Evolutionary conservation across 2,888 invertebrate genomes (phyloP).

Genomic region (Calephelis perditalis): DNA sequence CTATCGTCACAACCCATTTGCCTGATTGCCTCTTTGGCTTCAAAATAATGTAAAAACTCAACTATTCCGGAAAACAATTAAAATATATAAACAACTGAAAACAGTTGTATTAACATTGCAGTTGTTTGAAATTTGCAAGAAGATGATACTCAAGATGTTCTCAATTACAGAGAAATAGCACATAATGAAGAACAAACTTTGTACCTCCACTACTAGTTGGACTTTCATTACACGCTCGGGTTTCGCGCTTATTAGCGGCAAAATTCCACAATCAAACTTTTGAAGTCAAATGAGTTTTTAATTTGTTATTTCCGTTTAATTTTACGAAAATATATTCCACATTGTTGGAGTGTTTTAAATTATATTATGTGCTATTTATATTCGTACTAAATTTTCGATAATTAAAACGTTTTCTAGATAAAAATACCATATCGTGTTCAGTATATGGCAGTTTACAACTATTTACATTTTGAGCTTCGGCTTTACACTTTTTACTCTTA

Average conservation of each 20-base stretch:
- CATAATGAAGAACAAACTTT: conserved; percentile 34
- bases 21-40: neutral
- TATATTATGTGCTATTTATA: conserved; percentile 7
- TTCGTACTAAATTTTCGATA: too few relatives aligned
- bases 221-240: conserved; percentile 37
- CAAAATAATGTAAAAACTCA: conserved; percentile 2
- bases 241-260: conserved; percentile 43
- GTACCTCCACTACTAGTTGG: conserved; percentile 29
- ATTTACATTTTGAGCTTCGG: too few relatives aligned
- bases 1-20: too few relatives aligned
- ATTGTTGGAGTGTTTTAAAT: neutral
- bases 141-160: conserved; percentile 26
- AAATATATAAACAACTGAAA: conserved; percentile 7
- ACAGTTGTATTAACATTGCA: conserved; percentile 3
- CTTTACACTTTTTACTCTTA: too few relatives aligned
- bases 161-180: conserved; percentile 33
- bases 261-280: conserved; percentile 45
- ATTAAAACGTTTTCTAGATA: too few relatives aligned
- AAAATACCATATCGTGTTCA: too few relatives aligned
- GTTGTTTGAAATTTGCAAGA: conserved; percentile 21
- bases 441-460: too few relatives aligned
- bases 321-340: too few relatives aligned
- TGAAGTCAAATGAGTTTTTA: conserved; percentile 35
- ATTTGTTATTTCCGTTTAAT: conserved; percentile 6
- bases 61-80: too few relatives aligned